Base-by-base conservation (phyloP, 2,888 invertebrate species). In the Dryobota labecula region DNA sequence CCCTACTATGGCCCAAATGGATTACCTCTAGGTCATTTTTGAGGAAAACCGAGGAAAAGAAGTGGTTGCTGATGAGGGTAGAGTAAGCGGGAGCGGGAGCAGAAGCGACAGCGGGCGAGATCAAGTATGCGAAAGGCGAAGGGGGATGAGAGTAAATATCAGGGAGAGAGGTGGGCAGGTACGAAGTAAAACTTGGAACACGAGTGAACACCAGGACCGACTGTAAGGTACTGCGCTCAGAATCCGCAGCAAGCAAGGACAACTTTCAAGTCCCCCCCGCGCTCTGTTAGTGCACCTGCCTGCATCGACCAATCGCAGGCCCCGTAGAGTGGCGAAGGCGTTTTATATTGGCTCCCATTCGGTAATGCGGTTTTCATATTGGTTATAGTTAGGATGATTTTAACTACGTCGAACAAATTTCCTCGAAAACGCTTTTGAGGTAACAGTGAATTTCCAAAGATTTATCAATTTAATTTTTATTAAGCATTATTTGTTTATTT, bases 221-320 rank as follows among this genome's bases (percentile, higher is more conserved):
- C n/a, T 43, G 41, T 2, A n/a, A 47, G 33, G 7, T 20, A 76
- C 76, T 73, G 69, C 2, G 54, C n/a, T 33, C 38, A 33, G 45
- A 20, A 7, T 30, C 76, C 45, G 9, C 54, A 56, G 45, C 54
- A 45, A 54, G n/a, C 27, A 33, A 47, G 5, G 13, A 20, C 0
- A 7, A 36, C 8, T 27, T 41, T 41, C 2, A 27, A 74, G 1
- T 0, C 3, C 5, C 20, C 73, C 73, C 72, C 70, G 18, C 13
- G 1, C 33, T 13, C 76, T 33, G 13, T 38, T 7, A n/a, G 27
- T 73, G 47, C 69, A 68, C 33, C 33, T 33, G 45, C n/a, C 18
- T 69, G 41, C 41, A 41, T n/a, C 33, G 2, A 27, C 72, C 41
- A 73, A 76, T 73, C n/a, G 8, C 54, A 68, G 33, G 38, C 20